A percentile compares a stretch with the other conserved stretches of the same genome.
Evolutionary conservation across 2,797 vertebrate species (phyloP).

Genomic region (Acomys russatus): DNA sequence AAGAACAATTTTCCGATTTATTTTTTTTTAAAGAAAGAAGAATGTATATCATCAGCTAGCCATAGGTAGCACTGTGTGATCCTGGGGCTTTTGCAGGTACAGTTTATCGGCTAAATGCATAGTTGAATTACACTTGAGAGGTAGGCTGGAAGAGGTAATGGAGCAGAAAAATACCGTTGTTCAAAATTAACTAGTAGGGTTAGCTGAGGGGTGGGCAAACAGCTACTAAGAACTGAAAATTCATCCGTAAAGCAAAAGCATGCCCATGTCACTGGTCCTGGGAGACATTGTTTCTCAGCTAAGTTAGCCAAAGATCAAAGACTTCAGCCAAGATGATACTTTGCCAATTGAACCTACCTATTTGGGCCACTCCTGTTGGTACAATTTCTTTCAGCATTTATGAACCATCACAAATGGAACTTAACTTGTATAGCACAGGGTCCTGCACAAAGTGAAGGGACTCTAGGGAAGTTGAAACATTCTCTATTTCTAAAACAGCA

Average conservation of each 20-base stretch:
- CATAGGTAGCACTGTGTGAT: constrained; percentile 49
- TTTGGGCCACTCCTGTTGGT: constrained; percentile 52
- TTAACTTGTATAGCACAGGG: constrained; percentile 42
- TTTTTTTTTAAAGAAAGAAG: constrained; percentile 41
- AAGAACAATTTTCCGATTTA: constrained; percentile 56
- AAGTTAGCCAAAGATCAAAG: constrained; percentile 64
- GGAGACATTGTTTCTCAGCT: constrained; percentile 65
- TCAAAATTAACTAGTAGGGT: constrained; percentile 73
- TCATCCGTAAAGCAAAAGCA: constrained; percentile 68
- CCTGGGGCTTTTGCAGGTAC: constrained; percentile 63
- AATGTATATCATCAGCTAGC: constrained; percentile 31
- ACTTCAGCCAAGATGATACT: constrained; percentile 55
- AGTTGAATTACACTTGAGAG: constrained; percentile 80
- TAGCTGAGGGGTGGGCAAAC: constrained; percentile 16
- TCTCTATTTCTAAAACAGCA: constrained; percentile 44
- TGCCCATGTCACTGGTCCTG: constrained; percentile 58
- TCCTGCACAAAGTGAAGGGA: constrained; percentile 43
- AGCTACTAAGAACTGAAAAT: constrained; percentile 62
- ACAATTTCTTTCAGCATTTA: constrained; percentile 64
- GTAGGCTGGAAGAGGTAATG: constrained; percentile 74
- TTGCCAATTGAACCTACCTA: constrained; percentile 65
- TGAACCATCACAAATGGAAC: constrained; percentile 67
- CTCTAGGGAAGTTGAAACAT: constrained; percentile 58
- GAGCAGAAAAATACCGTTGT: constrained; percentile 80
- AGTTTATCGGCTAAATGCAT: constrained; percentile 61